A percentile compares a stretch with the other conserved stretches of the same genome.
Conservation (phyloP, 2,888 invertebrate species). For the Heteromurus nitidus region DNA sequence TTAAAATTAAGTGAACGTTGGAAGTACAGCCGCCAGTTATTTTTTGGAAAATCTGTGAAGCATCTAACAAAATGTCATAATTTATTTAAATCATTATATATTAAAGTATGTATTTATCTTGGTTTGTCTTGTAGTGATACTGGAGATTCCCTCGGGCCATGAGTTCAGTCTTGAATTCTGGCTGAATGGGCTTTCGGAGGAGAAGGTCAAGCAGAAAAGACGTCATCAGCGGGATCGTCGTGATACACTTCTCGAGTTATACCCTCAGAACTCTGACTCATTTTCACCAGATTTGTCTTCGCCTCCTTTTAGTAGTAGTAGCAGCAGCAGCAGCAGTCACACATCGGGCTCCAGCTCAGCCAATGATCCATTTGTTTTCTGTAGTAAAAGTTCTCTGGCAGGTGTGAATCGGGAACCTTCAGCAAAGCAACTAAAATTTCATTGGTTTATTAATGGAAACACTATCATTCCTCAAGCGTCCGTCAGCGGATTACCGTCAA, state of each 20-base stretch:
- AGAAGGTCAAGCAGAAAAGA: slow-evolving; percentile 64
- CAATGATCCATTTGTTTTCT: slow-evolving; percentile 64
- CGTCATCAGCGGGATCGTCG: slow-evolving; percentile 72
- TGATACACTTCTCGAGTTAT: slow-evolving; percentile 70
- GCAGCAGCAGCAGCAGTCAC: slow-evolving; percentile 1
- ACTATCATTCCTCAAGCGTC: slow-evolving; percentile 48
- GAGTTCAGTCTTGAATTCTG: slow-evolving; percentile 72
- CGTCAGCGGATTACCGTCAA: slow-evolving; percentile 62
- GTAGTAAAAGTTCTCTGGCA: slow-evolving; percentile 71
- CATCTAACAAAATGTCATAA: no score
- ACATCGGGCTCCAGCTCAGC: slow-evolving; percentile 10
- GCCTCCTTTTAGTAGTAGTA: slow-evolving; percentile 12
- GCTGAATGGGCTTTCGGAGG: slow-evolving; percentile 69
- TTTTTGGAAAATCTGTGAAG: no score
- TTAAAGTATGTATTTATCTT: no score
- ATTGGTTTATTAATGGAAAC: slow-evolving; percentile 71
- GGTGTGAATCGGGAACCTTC: slow-evolving; percentile 69
- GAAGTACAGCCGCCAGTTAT: no score
- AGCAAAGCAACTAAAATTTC: slow-evolving; percentile 69
- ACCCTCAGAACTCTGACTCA: slow-evolving; percentile 45
- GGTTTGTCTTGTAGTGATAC: slow-evolving; percentile 66
- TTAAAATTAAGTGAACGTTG: no score
- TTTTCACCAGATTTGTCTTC: slow-evolving; percentile 19
- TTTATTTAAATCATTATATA: no score
- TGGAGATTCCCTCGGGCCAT: slow-evolving; percentile 68